These are phyloP conservation scores for Notechis scutatus DNA, from an alignment of 2,113 vertebrate genomes.

Conservation along the genomic window DNA sequence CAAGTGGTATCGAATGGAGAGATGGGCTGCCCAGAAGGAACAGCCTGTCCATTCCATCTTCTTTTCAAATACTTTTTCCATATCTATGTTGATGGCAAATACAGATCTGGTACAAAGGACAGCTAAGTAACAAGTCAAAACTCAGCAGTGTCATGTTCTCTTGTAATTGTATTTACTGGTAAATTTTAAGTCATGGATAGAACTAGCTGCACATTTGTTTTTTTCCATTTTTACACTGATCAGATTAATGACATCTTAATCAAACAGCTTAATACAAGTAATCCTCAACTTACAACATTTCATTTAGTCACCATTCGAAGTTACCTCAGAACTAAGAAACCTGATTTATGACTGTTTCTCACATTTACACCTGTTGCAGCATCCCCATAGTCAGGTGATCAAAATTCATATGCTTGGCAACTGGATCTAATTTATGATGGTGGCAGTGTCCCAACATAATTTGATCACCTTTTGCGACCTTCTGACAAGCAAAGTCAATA, in stretches of 20 bases:
- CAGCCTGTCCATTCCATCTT: background rate
- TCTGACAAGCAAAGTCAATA: no score
- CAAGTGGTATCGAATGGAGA: background rate
- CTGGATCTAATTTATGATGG: no score
- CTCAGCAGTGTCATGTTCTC: background rate
- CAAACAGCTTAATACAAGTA: background rate
- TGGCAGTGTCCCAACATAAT: no score
- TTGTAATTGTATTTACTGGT: background rate
- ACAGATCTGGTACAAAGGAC: background rate
- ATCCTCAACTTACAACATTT: background rate
- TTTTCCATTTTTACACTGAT: background rate
- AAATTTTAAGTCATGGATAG: background rate
- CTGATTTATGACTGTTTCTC: background rate
- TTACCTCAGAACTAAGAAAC: background rate
- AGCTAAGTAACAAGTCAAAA: background rate
- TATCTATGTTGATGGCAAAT: background rate
- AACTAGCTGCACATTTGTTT: background rate
- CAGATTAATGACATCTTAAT: background rate
- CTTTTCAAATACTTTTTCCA: background rate
- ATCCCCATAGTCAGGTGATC: no score
- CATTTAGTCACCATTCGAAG: background rate
- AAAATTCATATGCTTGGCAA: no score
- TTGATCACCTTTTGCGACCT: no score
- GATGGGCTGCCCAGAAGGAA: background rate
- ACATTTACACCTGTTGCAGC: background rate